Evolutionary conservation across 2,888 invertebrate species (phyloP).

Genomic region (Boloria euphrosyne): DNA sequence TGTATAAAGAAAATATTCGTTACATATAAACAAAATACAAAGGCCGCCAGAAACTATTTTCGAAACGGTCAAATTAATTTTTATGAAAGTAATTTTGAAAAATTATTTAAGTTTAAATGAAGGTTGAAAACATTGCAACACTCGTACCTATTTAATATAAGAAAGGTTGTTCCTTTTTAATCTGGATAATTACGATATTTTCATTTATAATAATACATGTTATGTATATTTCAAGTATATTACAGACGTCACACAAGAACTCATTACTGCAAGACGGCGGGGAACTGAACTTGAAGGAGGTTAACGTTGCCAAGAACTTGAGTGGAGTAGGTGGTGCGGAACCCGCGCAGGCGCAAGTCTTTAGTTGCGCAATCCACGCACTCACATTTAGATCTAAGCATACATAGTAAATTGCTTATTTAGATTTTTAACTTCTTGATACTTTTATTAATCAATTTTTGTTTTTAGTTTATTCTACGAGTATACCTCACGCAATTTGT

Average conservation of each 20-base stretch:
- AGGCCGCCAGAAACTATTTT: background rate
- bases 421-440: background rate
- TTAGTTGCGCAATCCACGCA: conserved; percentile 66
- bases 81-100: background rate
- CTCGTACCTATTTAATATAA: background rate
- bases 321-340: conserved; percentile 49
- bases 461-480: too few relatives aligned
- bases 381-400: conserved; percentile 31
- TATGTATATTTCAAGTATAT: conserved; percentile 13
- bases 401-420: background rate
- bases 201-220: background rate
- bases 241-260: conserved; percentile 22
- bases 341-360: conserved; percentile 49
- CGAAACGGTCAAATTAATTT: conserved; percentile 15
- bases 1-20: too few relatives aligned
- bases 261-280: conserved; percentile 26
- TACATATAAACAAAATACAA: background rate
- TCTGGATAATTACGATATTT: background rate
- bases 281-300: conserved; percentile 61
- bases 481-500: too few relatives aligned
- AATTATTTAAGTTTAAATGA: background rate
- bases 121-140: background rate
- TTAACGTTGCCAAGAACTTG: conserved; percentile 76
- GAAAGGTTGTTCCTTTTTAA: background rate
- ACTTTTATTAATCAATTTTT: background rate